Evolutionary conservation across 2,113 vertebrate species (phyloP), one percentile per base, ranked within the genome.

Genomic region (Dendrocopos noguchii): DNA sequence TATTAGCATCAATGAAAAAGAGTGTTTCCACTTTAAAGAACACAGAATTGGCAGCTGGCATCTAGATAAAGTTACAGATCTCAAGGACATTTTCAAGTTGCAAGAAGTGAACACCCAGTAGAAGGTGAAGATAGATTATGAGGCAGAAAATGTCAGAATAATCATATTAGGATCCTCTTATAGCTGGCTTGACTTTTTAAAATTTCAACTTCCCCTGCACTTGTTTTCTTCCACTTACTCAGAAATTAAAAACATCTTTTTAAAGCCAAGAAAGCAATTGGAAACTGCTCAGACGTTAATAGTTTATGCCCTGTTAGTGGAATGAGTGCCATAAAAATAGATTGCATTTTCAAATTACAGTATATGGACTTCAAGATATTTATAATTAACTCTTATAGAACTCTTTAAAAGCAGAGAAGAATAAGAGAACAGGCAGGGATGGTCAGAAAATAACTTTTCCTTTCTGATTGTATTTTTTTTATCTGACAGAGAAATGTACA

Each of bases 21-120:
- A 31, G 16, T 21, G 20, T 80, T 85, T 77, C 52, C 16, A 63
- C 60, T 94, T 93, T 91, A 80, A 93, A 95, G 67, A 94, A 36
- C 28, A 46, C 21, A 85, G 52, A 93, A 44, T 42, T 80, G 72
- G n/a, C 73, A 90, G 72, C 52, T 77, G 65, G 65, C 31, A 87
- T 85, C 46, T 63, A 85, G 67, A 93, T 66, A 93, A 92, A 80
- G 46, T 60, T 90, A 93, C 22, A 82, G 75, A 91, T 85, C 79
- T 95, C 91, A 95, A 89, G 87, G 84, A 85, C 72, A 19, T 60
- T 90, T 93, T 91, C 64, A 93, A 85, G 79, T 67, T 60, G 71
- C n/a, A 80, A 77, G 82, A 91, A 68, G 72, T 93, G 68, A 94
- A 74, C 33, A 78, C 20, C 47, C 75, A 80, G 56, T 55, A 73